phyloP scores from a whole-genome alignment of 1,140 invertebrate genomes.

The Neodiprion fabricii region DNA sequence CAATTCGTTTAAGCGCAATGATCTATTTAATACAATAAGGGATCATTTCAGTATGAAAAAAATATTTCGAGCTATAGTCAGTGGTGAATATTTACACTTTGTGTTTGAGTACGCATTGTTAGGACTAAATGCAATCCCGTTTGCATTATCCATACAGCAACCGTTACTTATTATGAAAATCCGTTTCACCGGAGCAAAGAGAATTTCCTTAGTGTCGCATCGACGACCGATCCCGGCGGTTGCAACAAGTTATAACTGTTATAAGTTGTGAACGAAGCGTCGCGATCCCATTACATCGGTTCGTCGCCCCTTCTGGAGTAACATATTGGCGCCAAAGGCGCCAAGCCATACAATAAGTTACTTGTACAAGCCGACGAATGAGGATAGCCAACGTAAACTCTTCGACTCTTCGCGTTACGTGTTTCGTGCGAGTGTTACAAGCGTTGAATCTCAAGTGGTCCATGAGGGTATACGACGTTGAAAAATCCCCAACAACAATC shows the following conservation, averaged over 20 bases:
- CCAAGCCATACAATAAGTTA: neutral
- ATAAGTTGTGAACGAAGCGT: neutral
- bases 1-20: too few relatives aligned
- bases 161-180: too few relatives aligned
- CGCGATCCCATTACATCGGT: neutral
- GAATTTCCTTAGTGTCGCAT: too few relatives aligned
- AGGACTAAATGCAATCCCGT: too few relatives aligned
- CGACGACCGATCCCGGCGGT: neutral
- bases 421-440: neutral
- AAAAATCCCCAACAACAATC: neutral
- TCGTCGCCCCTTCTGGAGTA: neutral
- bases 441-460: neutral
- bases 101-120: too few relatives aligned
- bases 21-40: too few relatives aligned
- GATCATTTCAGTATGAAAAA: too few relatives aligned
- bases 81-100: too few relatives aligned
- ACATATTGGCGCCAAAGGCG: slow-evolving; percentile 3
- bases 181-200: too few relatives aligned
- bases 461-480: neutral
- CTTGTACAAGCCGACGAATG: neutral
- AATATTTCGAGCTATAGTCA: too few relatives aligned
- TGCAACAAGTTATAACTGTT: too few relatives aligned
- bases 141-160: too few relatives aligned
- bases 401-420: neutral
- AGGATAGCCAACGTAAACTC: neutral